phyloP scores from a whole-genome alignment of 23 tunicate species.

The Trididemnum clinides region DNA sequence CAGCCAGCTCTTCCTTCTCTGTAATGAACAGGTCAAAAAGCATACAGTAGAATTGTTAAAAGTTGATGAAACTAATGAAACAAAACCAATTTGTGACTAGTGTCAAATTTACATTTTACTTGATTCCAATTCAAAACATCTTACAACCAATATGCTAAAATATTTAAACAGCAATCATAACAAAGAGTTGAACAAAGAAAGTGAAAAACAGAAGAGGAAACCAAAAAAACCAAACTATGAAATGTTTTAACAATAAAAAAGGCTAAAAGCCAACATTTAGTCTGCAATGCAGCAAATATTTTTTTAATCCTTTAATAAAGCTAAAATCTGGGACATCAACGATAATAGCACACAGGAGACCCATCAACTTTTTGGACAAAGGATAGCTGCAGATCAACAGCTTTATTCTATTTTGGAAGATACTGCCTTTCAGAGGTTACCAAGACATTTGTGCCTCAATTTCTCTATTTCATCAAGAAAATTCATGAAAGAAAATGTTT shows the following conservation, averaged over 20 bases:
- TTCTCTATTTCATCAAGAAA: background rate
- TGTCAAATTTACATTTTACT: background rate
- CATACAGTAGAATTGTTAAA: no score
- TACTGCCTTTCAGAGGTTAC: background rate
- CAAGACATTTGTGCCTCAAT: background rate
- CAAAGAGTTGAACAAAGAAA: background rate
- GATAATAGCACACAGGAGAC: background rate
- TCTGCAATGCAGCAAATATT: background rate
- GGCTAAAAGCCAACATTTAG: background rate
- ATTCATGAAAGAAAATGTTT: background rate
- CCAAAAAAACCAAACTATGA: background rate
- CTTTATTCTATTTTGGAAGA: background rate
- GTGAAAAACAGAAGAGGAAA: background rate
- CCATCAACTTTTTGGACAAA: background rate
- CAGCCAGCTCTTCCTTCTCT: background rate
- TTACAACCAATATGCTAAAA: background rate
- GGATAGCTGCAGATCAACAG: background rate
- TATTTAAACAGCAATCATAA: background rate
- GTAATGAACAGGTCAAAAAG: background rate
- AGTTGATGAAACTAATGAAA: background rate
- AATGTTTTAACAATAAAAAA: background rate
- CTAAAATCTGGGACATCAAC: background rate
- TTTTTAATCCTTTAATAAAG: background rate
- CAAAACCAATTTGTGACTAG: background rate
- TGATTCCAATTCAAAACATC: background rate